Evolutionary conservation across 2,113 vertebrate species (phyloP), one percentile per base, ranked within the genome.

Genomic region (Perca fluviatilis): DNA sequence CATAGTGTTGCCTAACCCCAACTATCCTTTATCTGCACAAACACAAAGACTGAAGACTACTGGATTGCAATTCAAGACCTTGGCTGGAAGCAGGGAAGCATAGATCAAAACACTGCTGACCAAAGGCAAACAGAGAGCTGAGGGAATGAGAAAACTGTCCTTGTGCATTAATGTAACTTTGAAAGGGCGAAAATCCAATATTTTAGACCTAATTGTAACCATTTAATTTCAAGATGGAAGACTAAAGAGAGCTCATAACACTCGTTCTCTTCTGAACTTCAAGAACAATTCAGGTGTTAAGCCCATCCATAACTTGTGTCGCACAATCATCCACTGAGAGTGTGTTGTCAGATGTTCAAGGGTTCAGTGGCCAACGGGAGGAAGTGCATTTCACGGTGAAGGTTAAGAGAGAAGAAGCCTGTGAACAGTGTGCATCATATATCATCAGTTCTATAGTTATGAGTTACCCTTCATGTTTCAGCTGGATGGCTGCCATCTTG

Each of bases 61-160:
- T 46, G 23, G 56, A 60, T 75, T 84, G 1, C 23, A 79, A 69
- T 84, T 64, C 6, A 63, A 83, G 66, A 69, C 67, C 74, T 85
- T 77, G 82, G 58, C 54, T 68, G 27, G 19, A 69, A 46, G 56
- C 68, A 69, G 5, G 0, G 9, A 51, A 36, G 46, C 1, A 56
- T 53, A 61, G 54, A 57, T 62, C 0, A 46, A 79, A 89, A 85
- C 70, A 53, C 1, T 80, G 79, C 83, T 85, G 82, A 88, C 70
- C 51, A 74, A 75, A 85, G 43, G 14, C 51, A 82, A 74, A 71
- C 1, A 27, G 2, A 19, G 46, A 49, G 57, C 67, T 68, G 64
- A 50, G 47, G 73, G 18, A 74, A 69, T 46, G 60, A 33, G 63
- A 82, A 82, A 88, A 60, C 9, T 64, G 71, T 63, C 62, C 66